A percentile compares a stretch with the other conserved stretches of the same genome.
Conservation (phyloP, 1,140 invertebrate genomes). For the Scaptomyza montana region DNA sequence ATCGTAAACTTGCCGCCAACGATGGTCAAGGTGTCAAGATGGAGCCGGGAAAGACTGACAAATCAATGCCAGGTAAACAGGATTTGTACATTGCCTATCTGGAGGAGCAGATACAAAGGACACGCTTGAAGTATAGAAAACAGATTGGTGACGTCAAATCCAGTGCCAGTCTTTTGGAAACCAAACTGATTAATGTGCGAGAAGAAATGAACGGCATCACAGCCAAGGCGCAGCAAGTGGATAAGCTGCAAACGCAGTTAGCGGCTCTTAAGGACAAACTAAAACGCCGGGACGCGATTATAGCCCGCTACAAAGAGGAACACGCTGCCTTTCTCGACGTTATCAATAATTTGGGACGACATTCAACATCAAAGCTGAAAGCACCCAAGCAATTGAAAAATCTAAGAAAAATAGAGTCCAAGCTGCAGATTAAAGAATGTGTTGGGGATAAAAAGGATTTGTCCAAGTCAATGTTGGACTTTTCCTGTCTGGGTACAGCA, state of each 20-base stretch:
- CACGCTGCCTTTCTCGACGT: conserved; percentile 34
- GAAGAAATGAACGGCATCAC: conserved; percentile 42
- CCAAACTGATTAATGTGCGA: conserved; percentile 39
- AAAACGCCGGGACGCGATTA: conserved; percentile 44
- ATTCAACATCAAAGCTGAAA: background rate
- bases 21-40: conserved; percentile 8
- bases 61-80: conserved; percentile 26
- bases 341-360: conserved; percentile 13
- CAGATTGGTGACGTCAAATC: conserved; percentile 49
- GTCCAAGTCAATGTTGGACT: background rate
- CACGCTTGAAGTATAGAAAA: conserved; percentile 47
- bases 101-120: conserved; percentile 57
- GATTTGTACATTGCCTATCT: conserved; percentile 50
- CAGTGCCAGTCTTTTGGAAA: conserved; percentile 40
- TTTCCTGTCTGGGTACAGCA: conserved; percentile 34
- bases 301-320: conserved; percentile 51
- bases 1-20: background rate
- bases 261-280: conserved; percentile 33
- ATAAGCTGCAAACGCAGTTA: conserved; percentile 31
- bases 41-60: background rate
- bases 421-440: background rate
- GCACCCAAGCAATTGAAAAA: background rate
- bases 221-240: conserved; percentile 34
- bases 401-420: background rate
- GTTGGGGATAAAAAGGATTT: background rate